phyloP scores from a whole-genome alignment of 1,140 invertebrate species.

The Danaus plexippus region DNA sequence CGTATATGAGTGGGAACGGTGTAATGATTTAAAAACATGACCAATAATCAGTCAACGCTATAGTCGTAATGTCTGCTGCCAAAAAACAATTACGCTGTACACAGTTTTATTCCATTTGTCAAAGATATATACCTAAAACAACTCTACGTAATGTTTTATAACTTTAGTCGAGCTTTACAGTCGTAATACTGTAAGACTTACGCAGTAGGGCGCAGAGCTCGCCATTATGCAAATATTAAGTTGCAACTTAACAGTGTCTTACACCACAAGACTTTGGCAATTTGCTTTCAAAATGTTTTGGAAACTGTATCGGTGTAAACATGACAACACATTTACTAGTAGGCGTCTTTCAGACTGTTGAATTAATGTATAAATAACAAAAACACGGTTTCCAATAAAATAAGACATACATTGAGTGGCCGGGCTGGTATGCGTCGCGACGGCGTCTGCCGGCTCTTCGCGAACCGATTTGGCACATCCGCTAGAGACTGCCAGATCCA shows the following conservation, averaged over 20 bases:
- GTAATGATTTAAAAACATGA: no score
- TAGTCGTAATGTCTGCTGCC: conserved; percentile 19
- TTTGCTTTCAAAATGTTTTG: conserved; percentile 62
- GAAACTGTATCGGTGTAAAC: conserved; percentile 48
- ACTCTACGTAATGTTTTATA: no score
- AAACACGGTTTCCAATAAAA: no score
- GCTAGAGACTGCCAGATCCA: conserved; percentile 45
- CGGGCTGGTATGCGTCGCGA: conserved; percentile 59
- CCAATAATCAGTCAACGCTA: no score
- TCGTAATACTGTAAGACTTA: conserved; percentile 41
- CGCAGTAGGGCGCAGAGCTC: conserved; percentile 31
- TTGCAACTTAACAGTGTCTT: conserved; percentile 54
- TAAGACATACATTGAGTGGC: conserved; percentile 29
- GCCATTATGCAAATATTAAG: conserved; percentile 63
- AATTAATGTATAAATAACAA: no score
- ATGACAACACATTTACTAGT: no score
- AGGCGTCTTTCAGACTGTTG: no score
- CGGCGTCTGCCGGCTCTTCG: conserved; percentile 63
- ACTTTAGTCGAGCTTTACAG: conserved; percentile 40
- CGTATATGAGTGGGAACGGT: conserved; percentile 9
- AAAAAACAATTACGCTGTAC: conserved; percentile 41
- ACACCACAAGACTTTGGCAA: conserved; percentile 62
- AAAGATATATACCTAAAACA: no score
- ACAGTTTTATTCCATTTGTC: conserved; percentile 11
- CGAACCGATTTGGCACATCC: conserved; percentile 68